Evolutionary conservation across 2,888 invertebrate species (phyloP), one percentile per base, ranked within the genome.

Genomic region (Synergus laeviventris): DNA sequence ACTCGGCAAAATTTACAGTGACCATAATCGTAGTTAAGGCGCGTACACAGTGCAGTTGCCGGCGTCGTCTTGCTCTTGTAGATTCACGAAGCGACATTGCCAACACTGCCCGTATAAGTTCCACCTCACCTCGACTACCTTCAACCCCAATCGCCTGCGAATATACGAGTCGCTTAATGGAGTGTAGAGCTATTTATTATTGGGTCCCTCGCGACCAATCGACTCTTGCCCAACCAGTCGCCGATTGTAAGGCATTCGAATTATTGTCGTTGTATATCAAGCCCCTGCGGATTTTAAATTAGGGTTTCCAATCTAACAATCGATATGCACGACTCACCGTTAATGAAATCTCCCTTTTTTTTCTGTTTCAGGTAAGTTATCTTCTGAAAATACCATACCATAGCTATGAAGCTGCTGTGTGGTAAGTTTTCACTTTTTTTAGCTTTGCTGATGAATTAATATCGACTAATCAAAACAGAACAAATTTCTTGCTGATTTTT

Each of bases 321-420:
- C 66, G 21, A 64, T 39, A 39, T 64, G 21, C 21, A 12, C 64
- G 24, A 66, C 14, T 16, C 24, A 24, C 24, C 45, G 21, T 66
- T 66, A 45, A 66, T 66, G 45, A 66, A 45, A 66, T 66, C 21
- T 66, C 61, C 38, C 42, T 66, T 66, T 45, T 66, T 45, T 66
- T 66, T 66, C 45, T 66, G 66, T 66, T 66, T 66, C 66, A 66
- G 66, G 66, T 66, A 66, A 66, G 66, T 66, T 66, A 66, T 24
- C 42, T 45, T 31, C 66, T 31, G 16, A 9, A 24, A 16, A 66
- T 45, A 45, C n/a, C 42, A 66, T 42, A 45, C 42, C 60, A 24
- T 60, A 31, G n/a, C n/a, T 18, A 60, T 60, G 24, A 14, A n/a
- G 36, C 31, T 61, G 36, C 31, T 61, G 36, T 36, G 61, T 61